Evolutionary conservation across 2,888 invertebrate species (phyloP), one percentile per base, ranked within the genome.

Genomic region (Tinea semifulvella): DNA sequence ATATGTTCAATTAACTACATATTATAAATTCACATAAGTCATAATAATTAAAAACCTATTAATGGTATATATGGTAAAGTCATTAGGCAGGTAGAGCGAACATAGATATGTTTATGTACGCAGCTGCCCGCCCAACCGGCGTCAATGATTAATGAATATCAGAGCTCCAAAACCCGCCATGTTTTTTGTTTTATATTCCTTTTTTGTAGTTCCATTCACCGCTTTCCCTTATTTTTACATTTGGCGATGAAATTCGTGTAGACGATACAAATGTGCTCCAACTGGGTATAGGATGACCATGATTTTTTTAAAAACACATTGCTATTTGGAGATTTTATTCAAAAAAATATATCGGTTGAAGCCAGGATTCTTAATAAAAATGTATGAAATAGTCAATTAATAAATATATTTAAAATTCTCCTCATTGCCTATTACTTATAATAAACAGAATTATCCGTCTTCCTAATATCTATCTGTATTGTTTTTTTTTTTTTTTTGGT

Each of bases 141-240:
- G 50, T 53, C 48, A 45, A 71, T 76, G 76, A 76, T 77, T 73
- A 74, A 76, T 76, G 74, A 66, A 61, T 65, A 66, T 66, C 67
- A 69, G 62, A 64, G 64, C 65, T 65, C 58, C 61, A 61, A 67
- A 65, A 60, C 60, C 63, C 55, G 63, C 64, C 63, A 63, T 68
- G 60, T 63, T 70, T 28, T 44, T 63, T 55, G 52, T 49, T 51
- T 51, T 54, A 51, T 51, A 53, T 52, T 49, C 50, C 51, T 53
- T 55, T 53, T 55, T 50, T 56, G 27, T 56, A 56, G 55, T 56
- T 56, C 54, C 44, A 49, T 50, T 53, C 50, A 51, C 46, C 45
- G 47, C 44, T 54, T 55, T 53, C 49, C 54, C 51, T 49, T 49
- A 47, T 51, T 50, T 44, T 46, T 46, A 42, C 46, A 36, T 47